Evolutionary conservation across 2,797 vertebrate genomes (phyloP).

Genomic region (Chaetodon trifasciatus): DNA sequence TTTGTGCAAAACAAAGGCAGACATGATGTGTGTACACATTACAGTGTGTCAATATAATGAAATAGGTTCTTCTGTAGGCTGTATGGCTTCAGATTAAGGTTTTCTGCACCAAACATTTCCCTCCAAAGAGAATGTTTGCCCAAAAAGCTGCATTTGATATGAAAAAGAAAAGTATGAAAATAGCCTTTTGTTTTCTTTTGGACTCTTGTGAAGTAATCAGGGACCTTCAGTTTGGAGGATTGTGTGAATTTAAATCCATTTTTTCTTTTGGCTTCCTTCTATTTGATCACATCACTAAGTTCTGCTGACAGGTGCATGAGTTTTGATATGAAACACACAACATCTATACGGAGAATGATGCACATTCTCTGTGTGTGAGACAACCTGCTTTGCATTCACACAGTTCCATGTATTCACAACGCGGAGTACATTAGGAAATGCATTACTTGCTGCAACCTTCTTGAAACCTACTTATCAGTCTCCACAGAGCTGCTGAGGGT

Average conservation of each 20-base stretch:
- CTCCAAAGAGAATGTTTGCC: conserved; percentile 56
- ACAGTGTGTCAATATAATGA: conserved; percentile 26
- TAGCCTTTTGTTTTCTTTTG: conserved; percentile 53
- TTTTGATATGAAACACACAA: conserved; percentile 31
- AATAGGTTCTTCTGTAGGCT: conserved; percentile 64
- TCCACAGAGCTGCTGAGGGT: conserved; percentile 11
- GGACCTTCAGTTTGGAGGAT: background rate
- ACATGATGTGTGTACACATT: background rate
- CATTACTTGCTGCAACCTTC: conserved; percentile 2
- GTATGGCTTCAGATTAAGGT: conserved; percentile 71
- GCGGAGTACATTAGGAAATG: background rate
- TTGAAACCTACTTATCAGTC: conserved; percentile 18
- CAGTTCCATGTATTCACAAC: conserved; percentile 11
- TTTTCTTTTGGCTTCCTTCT: background rate
- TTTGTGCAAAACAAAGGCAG: conserved; percentile 43
- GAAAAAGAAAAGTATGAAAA: conserved; percentile 67
- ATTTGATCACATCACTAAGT: background rate
- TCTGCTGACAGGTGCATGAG: background rate
- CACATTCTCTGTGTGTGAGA: background rate
- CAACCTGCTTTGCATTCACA: conserved; percentile 13
- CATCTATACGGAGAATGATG: background rate
- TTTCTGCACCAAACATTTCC: conserved; percentile 61
- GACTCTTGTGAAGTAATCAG: conserved; percentile 37
- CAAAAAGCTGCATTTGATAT: conserved; percentile 54
- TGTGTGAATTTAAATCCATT: background rate